Evolutionary conservation across 2,888 invertebrate genomes (phyloP), one percentile per base, ranked within the genome.

Genomic region (Spisula solida): DNA sequence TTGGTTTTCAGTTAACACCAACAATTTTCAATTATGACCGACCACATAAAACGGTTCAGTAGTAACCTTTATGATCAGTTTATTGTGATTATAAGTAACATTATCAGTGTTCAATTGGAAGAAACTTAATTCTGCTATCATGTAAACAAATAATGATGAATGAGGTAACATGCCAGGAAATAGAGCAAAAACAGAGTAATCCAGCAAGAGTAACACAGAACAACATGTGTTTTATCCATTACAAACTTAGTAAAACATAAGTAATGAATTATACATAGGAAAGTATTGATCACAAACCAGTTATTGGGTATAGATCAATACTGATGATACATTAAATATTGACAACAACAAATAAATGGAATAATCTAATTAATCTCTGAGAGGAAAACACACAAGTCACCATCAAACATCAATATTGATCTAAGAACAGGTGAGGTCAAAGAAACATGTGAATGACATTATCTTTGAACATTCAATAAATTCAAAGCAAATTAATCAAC

Each of bases 251-350:
- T 14, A 14, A 75, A 75, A 75, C 75, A 70, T 70, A 31, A 34
- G 25, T 18, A 16, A 75, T 75, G 16, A 75, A 75, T 75, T 34
- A 75, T 75, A 31, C 75, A 75, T 34, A 20, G 18, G 34, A 31
- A 34, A 31, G 75, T 75, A 75, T 75, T 75, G 75, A 75, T 75
- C 75, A 31, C 16, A 31, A 1, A 5, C 31, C 4, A 16, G 34
- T 75, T 34, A 75, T 34, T 75, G 34, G 18, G 16, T 75, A 25
- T 70, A 25, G 29, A 70, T 70, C 29, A 31, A 25, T 25, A 34
- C 16, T 41, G 34, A 75, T 75, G 31, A 75, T 31, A 75, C 75
- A 75, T 75, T 75, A 75, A 75, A 75, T 75, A 75, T 75, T 75
- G 75, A 75, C 75, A 75, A 18, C 75, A 12, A 34, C 75, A 75